phyloP scores from a whole-genome alignment of 2,888 invertebrate genomes.

The Pammene aurita region DNA sequence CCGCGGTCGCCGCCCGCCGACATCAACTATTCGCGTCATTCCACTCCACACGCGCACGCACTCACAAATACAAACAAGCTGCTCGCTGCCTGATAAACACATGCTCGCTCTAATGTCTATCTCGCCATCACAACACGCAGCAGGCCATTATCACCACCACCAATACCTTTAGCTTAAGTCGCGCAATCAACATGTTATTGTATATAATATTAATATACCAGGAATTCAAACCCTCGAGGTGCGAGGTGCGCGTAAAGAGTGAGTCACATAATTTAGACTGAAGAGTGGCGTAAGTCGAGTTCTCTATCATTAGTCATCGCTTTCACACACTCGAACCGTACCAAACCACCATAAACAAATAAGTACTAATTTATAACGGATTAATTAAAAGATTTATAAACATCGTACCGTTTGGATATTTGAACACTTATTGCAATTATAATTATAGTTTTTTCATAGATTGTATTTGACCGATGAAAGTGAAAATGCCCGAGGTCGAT shows the following conservation, averaged over 20 bases:
- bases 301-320: slow-evolving; percentile 33
- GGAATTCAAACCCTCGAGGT: slow-evolving; percentile 16
- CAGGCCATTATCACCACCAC: slow-evolving; percentile 50
- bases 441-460: neutral
- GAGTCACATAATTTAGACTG: slow-evolving; percentile 32
- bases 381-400: neutral
- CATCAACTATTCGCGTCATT: slow-evolving; percentile 79
- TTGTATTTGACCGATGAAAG: slow-evolving; percentile 49
- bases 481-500: slow-evolving; percentile 60
- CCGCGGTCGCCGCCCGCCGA: slow-evolving; percentile 51
- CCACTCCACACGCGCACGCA: slow-evolving; percentile 76
- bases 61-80: slow-evolving; percentile 75
- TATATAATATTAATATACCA: neutral
- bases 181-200: slow-evolving; percentile 42
- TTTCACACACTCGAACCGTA: slow-evolving; percentile 20
- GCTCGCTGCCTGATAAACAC: slow-evolving; percentile 62
- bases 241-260: slow-evolving; percentile 22
- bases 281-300: slow-evolving; percentile 2
- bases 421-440: neutral
- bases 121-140: slow-evolving; percentile 51
- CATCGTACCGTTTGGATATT: neutral
- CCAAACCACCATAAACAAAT: slow-evolving; percentile 18
- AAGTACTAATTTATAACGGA: slow-evolving; percentile 16
- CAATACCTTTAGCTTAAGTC: slow-evolving; percentile 43
- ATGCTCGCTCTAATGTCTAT: slow-evolving; percentile 56